phyloP scores from a whole-genome alignment of 1,140 invertebrate species.

The Batillaria attramentaria region DNA sequence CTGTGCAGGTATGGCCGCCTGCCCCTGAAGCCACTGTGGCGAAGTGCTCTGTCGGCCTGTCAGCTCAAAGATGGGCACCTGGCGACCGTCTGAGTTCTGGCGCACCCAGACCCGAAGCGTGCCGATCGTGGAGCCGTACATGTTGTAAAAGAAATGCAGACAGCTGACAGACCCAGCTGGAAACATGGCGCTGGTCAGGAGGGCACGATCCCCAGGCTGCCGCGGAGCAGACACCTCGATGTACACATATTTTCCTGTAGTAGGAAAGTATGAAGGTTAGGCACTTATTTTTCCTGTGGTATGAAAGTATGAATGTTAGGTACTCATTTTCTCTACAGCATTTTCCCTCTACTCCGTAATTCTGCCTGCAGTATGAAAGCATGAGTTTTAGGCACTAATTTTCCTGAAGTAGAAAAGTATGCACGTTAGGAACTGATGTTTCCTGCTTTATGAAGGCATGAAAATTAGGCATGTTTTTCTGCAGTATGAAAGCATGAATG shows the following conservation, averaged over 20 bases:
- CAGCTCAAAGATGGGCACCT: constrained; percentile 56
- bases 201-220: constrained; percentile 55
- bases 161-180: constrained; percentile 43
- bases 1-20: constrained; percentile 46
- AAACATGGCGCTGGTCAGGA: constrained; percentile 54
- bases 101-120: constrained; percentile 51
- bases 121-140: constrained; percentile 59
- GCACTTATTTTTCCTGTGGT: no score
- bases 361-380: no score
- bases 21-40: constrained; percentile 45
- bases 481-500: no score
- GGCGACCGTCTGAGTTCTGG: constrained; percentile 41
- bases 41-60: constrained; percentile 40
- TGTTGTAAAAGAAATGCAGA: constrained; percentile 65
- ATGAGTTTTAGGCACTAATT: no score
- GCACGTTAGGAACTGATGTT: no score
- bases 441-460: no score
- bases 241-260: constrained; percentile 65
- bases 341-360: no score
- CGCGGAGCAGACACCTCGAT: constrained; percentile 64
- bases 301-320: no score
- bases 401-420: no score
- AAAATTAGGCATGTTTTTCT: no score
- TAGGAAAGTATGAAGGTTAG: no score
- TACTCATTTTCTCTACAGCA: no score